Percentiles rank a stretch among this genome's conserved stretches.
phyloP scores from a whole-genome alignment of 2,797 vertebrate genomes.

The Dendrocincla tyrannina region DNA sequence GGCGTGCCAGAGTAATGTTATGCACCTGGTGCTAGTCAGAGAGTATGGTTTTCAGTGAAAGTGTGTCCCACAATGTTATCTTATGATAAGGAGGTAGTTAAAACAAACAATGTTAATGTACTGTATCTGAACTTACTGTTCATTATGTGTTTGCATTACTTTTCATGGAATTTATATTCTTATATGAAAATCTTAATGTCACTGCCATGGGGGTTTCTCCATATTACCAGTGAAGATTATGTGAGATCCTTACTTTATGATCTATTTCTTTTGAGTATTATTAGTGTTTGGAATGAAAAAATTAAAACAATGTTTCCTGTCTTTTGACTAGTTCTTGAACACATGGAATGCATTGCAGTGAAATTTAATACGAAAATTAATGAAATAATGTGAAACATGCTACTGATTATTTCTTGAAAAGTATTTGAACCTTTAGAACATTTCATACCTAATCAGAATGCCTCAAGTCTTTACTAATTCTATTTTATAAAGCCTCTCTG shows the following conservation, averaged over 20 bases:
- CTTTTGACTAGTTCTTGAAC: background rate
- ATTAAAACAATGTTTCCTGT: background rate
- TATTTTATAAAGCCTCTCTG: background rate
- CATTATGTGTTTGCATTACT: conserved; percentile 23
- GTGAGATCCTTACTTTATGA: conserved; percentile 6
- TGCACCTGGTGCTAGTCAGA: background rate
- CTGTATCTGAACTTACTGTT: background rate
- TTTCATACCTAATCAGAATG: background rate
- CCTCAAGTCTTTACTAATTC: background rate
- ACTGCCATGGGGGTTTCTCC: background rate
- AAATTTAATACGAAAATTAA: background rate
- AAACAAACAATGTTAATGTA: background rate
- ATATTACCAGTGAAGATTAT: background rate
- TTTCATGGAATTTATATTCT: background rate
- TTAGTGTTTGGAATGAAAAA: background rate
- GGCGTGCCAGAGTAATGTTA: background rate
- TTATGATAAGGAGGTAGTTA: conserved; percentile 2
- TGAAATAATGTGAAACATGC: background rate
- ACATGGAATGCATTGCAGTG: background rate
- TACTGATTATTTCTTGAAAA: background rate
- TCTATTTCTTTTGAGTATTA: background rate
- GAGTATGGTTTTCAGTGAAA: background rate
- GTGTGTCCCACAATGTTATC: background rate
- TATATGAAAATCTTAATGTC: conserved; percentile 21
- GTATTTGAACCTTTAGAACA: background rate